These are phyloP conservation scores for Dendroctonus ponderosae DNA, from an alignment of 1,140 invertebrate species.

Conservation along the genomic window DNA sequence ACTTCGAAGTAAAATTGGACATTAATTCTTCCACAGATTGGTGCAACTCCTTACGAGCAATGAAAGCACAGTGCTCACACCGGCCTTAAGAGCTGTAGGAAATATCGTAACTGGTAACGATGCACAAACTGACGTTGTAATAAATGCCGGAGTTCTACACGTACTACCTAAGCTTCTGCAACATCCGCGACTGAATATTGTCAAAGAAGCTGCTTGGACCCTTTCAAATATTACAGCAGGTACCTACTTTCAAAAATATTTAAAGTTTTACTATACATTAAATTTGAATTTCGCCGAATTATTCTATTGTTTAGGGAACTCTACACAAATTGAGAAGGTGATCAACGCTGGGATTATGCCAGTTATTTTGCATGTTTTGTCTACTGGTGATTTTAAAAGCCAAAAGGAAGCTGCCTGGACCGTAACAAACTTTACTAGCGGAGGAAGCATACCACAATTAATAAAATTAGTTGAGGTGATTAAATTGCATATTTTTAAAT, in stretches of 20 bases:
- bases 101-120: constrained; percentile 87
- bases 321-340: constrained; percentile 94
- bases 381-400: constrained; percentile 96
- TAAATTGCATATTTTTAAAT: neutral
- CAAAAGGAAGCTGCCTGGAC: constrained; percentile 99
- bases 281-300: neutral
- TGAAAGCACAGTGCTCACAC: constrained; percentile 79
- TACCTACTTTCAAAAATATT: constrained; percentile 3
- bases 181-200: constrained; percentile 66
- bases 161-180: constrained; percentile 71
- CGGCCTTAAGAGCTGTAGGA: constrained; percentile 83
- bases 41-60: constrained; percentile 71
- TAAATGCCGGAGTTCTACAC: constrained; percentile 75
- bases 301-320: constrained; percentile 75
- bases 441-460: constrained; percentile 89
- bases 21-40: constrained; percentile 50
- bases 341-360: constrained; percentile 91
- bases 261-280: neutral
- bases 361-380: constrained; percentile 69
- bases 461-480: constrained; percentile 73
- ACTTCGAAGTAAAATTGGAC: neutral
- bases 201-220: constrained; percentile 98
- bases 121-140: constrained; percentile 85
- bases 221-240: constrained; percentile 98
- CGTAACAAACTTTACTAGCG: constrained; percentile 97